phyloP scores from a whole-genome alignment of 2,113 vertebrate genomes.

The Campylomormyrus tamandua region DNA sequence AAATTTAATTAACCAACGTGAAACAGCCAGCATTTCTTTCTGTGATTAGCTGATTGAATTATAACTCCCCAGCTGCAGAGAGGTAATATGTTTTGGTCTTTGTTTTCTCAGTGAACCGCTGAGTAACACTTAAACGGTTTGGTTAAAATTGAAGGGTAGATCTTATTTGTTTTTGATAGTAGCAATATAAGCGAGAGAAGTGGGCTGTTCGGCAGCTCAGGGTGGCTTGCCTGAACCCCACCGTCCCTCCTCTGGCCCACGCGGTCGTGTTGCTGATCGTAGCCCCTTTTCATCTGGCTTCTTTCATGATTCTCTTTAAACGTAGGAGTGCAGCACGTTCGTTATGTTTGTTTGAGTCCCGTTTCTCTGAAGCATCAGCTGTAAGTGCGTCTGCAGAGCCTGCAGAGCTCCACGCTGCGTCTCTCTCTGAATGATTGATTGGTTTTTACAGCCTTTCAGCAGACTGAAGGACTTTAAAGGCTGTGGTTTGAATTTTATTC shows the following conservation, averaged over 20 bases:
- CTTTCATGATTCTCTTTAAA: not conserved
- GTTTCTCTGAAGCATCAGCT: not conserved
- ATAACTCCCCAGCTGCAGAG: not conserved
- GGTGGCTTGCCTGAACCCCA: not conserved
- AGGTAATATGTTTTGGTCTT: not conserved
- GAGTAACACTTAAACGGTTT: not conserved
- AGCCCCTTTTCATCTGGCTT: not conserved
- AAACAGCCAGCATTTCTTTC: not conserved
- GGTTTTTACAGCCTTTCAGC: not conserved
- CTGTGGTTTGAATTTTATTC: not conserved
- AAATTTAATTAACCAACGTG: not conserved
- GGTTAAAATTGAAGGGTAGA: not conserved
- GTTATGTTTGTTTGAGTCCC: not conserved
- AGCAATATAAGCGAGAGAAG: not conserved
- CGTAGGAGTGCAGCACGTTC: not conserved
- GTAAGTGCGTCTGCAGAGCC: not conserved
- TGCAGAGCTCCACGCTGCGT: not conserved
- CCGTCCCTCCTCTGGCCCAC: not conserved
- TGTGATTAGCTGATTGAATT: not conserved
- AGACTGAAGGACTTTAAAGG: not conserved
- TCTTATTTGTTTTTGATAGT: not conserved
- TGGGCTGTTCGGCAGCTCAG: not conserved
- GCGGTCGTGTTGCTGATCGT: not conserved
- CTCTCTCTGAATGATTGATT: not conserved
- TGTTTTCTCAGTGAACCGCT: not conserved